Conservation (phyloP, 2,113 vertebrate species). For the Hepsetus odoe region DNA sequence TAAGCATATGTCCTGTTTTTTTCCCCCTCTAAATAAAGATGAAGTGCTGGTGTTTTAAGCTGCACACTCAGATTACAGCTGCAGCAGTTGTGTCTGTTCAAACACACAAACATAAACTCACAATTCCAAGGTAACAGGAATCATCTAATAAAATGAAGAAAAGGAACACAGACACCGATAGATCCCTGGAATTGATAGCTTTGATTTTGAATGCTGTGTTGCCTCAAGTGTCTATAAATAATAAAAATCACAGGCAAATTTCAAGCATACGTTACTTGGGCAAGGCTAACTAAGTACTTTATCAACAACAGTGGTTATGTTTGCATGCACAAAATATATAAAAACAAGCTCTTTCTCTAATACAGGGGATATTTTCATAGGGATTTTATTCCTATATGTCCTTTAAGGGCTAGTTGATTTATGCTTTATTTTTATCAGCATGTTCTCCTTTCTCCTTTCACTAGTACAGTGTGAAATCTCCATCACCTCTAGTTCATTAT, state of each 20-base stretch:
- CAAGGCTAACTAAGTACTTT: background rate
- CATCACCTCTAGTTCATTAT: no score
- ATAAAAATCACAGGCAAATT: background rate
- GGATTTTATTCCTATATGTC: no score
- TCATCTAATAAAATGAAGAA: background rate
- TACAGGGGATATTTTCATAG: no score
- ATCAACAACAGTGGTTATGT: background rate
- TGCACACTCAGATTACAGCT: background rate
- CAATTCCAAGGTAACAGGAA: background rate
- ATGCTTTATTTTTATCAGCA: no score
- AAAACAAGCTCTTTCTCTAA: no score
- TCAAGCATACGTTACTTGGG: background rate
- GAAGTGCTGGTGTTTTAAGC: background rate
- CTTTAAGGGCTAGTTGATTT: no score
- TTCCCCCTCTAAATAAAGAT: conserved; percentile 4
- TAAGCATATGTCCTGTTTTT: conserved; percentile 62
- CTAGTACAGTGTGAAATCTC: no score
- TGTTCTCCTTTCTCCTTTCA: no score
- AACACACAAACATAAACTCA: background rate
- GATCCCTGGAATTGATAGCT: no score
- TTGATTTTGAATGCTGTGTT: background rate
- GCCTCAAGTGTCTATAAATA: no score
- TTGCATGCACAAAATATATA: background rate
- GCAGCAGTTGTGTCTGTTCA: background rate
- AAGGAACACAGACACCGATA: no score